Base-by-base conservation (phyloP, 2,113 vertebrate species). In the Epinephelus cyanopodus region DNA sequence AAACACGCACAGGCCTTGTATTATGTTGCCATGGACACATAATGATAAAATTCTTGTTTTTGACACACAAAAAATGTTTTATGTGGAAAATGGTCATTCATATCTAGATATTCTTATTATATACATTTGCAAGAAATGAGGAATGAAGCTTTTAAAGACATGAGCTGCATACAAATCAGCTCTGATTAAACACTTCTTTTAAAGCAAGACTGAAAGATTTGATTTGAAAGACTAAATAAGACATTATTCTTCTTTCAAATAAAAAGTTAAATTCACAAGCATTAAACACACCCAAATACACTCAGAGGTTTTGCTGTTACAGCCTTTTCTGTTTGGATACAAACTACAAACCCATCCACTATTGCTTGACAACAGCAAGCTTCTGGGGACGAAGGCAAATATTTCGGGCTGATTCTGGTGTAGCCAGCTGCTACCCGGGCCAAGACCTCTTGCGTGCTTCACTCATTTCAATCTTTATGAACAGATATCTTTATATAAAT, bases 1-100 rank as follows among this genome's bases (percentile, higher is more conserved):
- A 19, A 12, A 62, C 29, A 64, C 8, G 3, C 23, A 48, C 15
- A 56, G 12, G 7, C 45, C 54, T 57, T 15, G 25, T 39, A 23
- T 48, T n/a, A 61, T 53, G 18, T 62, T 68, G n/a, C 50, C 52
- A 66, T 60, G 27, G 50, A 25, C 10, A 60, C 4, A 63, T 73
- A 12, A 75, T 63, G 6, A 23, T 29, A 52, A 19, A 56, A 54
- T 19, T 18, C 33, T 57, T 39, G 13, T 69, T 53, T 27, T 39
- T 21, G 5, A 53, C 11, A 12, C 42, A 45, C 8, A 45, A 12
- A 45, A 45, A 45, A 10, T 25, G 39, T 65, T 65, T 48, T 27
- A 4, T 29, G 17, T 50, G 47, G 10, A 29, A 67, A 67, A 29
- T 18, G 23, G 4, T 9, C 17, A 27, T 66, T 48, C 45, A 67